phyloP scores from a whole-genome alignment of 2,113 vertebrate genomes.

The Nycticebus coucang region DNA sequence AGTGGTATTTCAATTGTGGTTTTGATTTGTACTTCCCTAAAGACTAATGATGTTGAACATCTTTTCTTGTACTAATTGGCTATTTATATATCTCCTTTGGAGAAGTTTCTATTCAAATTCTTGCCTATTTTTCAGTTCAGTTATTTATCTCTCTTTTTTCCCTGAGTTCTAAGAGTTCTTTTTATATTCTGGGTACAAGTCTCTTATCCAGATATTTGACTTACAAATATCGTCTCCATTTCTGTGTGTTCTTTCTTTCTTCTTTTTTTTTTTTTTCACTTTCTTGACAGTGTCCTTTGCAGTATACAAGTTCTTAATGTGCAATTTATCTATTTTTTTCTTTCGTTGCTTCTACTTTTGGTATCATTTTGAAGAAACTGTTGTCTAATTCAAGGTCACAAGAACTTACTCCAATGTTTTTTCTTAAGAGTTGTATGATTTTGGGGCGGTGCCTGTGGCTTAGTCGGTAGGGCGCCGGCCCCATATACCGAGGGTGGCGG shows the following conservation, averaged over 20 bases:
- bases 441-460: too few species aligned
- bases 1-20: slow-evolving; percentile 9
- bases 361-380: background rate
- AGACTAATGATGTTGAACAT: background rate
- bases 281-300: slow-evolving; percentile 8
- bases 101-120: background rate
- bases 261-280: background rate
- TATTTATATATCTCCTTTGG: background rate
- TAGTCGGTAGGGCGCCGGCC: too few species aligned
- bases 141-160: background rate
- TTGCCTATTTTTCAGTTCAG: slow-evolving; percentile 15
- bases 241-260: background rate
- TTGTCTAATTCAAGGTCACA: background rate
- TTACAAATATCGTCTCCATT: background rate
- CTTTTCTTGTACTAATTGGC: background rate
- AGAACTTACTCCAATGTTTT: background rate
- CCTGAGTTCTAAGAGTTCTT: background rate
- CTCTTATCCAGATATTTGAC: background rate
- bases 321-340: background rate
- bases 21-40: slow-evolving; percentile 16
- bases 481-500: too few species aligned
- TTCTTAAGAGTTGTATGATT: background rate
- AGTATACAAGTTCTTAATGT: background rate
- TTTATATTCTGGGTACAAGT: background rate
- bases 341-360: background rate